phyloP scores from a whole-genome alignment of 2,797 vertebrate species.

The Sitta carolinensis region DNA sequence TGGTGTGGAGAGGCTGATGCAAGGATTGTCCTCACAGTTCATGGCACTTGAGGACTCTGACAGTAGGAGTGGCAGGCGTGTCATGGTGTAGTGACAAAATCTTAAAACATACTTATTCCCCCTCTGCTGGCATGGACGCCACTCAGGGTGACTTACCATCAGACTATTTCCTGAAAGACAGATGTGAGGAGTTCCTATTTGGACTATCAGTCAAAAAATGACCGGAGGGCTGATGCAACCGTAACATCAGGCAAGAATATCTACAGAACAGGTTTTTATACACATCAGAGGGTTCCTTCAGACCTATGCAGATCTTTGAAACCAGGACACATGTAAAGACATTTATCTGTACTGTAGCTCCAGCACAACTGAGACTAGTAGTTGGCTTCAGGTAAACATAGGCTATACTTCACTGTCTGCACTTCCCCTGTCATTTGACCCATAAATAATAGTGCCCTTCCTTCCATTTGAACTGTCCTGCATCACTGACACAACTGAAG shows the following conservation, averaged over 20 bases:
- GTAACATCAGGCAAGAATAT: neutral
- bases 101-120: neutral
- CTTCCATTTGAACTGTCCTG: neutral
- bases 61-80: neutral
- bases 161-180: neutral
- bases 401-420: neutral
- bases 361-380: neutral
- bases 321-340: neutral
- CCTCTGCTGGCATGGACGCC: neutral
- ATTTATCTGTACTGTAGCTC: neutral
- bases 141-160: neutral
- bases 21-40: neutral
- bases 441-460: neutral
- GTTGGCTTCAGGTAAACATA: rapidly evolving
- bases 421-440: neutral
- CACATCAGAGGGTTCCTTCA: neutral
- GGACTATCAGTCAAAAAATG: neutral
- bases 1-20: neutral
- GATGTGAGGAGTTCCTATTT: neutral
- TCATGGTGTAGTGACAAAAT: neutral
- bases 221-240: neutral
- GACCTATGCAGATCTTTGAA: neutral
- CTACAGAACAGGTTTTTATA: neutral
- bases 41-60: neutral
- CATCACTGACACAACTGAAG: neutral